Evolutionary conservation across 2,113 vertebrate species (phyloP), one percentile per base, ranked within the genome.

Genomic region (Suncus etruscus): DNA sequence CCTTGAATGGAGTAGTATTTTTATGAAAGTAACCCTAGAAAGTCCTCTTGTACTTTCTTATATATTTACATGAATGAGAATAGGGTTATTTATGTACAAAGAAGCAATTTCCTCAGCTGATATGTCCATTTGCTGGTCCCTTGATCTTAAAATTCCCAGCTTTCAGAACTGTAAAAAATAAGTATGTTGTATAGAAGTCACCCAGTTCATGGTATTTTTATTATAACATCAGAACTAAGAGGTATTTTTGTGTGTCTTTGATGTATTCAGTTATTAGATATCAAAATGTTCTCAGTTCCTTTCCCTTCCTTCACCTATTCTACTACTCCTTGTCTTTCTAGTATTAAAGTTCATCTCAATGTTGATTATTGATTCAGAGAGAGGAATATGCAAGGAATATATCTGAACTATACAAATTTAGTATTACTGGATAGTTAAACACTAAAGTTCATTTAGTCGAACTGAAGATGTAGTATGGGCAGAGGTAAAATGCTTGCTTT

Each of bases 351-450:
- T 65, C 31, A 77, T 78, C 84, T 86, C 31, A 50, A 24, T 84
- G 78, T 80, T 83, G 31, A 83, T 80, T 78, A 61, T 47, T 87
- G 89, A 91, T 87, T 85, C 50, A 82, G 51, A 12, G 74, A 31
- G 70, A 89, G 66, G 20, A 72, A 86, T 92, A 39, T 39, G 39
- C 39, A 39, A 39, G 5, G 39, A 39, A 39, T 39, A 39, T 73
- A 45, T 82, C 18, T 89, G 65, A 81, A 47, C 47, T n/a, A 63
- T 54, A 50, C 85, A 66, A 72, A 27, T 69, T 96, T 51, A 81
- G n/a, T 7, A 32, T 80, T 22, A 61, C 15, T 80, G 58, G 32
- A 58, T 54, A 69, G n/a, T 63, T 76, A 81, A 84, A 85, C 66
- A 87, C 89, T 87, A 82, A 89, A 94, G 39, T 29, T 45, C 65